Percentiles rank a stretch among this genome's conserved stretches.
These are phyloP conservation scores for Oreochromis grahami DNA, from an alignment of 2,797 vertebrate genomes.

Conservation along the genomic window DNA sequence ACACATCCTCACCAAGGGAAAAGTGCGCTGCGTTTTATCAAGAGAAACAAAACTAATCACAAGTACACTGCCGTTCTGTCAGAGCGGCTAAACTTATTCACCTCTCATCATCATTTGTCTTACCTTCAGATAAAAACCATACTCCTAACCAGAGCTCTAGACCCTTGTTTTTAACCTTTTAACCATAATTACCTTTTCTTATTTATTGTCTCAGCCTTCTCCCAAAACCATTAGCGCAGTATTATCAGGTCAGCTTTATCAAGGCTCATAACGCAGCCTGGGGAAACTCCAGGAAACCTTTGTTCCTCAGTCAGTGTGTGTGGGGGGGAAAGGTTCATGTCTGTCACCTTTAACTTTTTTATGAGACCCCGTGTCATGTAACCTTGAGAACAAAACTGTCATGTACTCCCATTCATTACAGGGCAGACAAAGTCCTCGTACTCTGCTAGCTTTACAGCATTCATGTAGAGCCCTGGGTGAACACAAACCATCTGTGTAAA, in stretches of 20 bases:
- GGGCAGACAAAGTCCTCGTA: conserved; percentile 32
- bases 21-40: conserved; percentile 60
- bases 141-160: background rate
- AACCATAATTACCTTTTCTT: conserved; percentile 48
- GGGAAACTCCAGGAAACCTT: conserved; percentile 35
- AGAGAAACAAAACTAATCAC: conserved; percentile 19
- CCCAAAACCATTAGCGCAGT: conserved; percentile 54
- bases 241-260: conserved; percentile 61
- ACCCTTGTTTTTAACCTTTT: conserved; percentile 23
- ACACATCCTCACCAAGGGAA: conserved; percentile 38
- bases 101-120: conserved; percentile 32
- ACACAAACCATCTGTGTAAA: conserved; percentile 75
- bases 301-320: conserved; percentile 7
- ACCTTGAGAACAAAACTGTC: conserved; percentile 46
- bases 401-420: conserved; percentile 47
- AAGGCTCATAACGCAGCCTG: conserved; percentile 34
- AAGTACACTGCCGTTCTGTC: background rate
- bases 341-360: conserved; percentile 43
- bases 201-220: conserved; percentile 59
- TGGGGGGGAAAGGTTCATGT: conserved; percentile 16
- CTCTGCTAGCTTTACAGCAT: conserved; percentile 36
- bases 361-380: conserved; percentile 41
- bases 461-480: conserved; percentile 47
- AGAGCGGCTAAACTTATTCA: conserved; percentile 14
- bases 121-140: conserved; percentile 32